Base-by-base conservation (phyloP, 2,888 invertebrate species). In the Caenorhabditis becei region DNA sequence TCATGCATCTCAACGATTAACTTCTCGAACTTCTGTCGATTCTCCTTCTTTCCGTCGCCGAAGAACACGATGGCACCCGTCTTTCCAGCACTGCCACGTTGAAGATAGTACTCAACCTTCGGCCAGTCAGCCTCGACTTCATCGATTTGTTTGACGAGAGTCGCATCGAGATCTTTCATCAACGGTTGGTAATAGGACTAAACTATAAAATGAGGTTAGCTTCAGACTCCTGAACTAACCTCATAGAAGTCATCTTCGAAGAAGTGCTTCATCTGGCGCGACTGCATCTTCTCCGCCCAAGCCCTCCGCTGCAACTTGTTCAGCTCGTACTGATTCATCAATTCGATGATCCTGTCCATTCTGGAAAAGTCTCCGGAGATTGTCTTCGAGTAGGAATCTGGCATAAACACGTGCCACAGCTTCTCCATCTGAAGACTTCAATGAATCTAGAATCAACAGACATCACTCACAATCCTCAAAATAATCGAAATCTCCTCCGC, bases 271-370 rank as follows among this genome's bases (percentile, higher is more conserved):
- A 90, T 91, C 69, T 90, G 88, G 54, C 90, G 62, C n/a, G 87
- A 82, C 66, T 89, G 84, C 90, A 90, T 90, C 79, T 89, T 90
- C 70, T 90, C 90, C 0, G 90, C 90, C 90, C 90, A 90, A 11
- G 83, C 86, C 63, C 86, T 79, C 11, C 88, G 53, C 61, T 89
- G 88, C 24, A 90, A 77, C 20, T 83, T 82, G 20, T 89, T 87
- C 44, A 80, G 54, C 28, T 89, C 89, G 77, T 89, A 90, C 80
- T 86, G 86, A 59, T 78, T 54, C 83, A 88, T 88, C 47, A 89
- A 54, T 24, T 84, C 82, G 10, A 89, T 51, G 58, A 90, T 89
- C 67, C 87, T 47, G 59, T 89, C 89, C 89, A 90, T 90, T 70
- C 88, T 69, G 3, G 83, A 80, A 26, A 91, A 78, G 58, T 89